Base-by-base conservation (phyloP, 2,888 invertebrate genomes). In the Dione juno region DNA sequence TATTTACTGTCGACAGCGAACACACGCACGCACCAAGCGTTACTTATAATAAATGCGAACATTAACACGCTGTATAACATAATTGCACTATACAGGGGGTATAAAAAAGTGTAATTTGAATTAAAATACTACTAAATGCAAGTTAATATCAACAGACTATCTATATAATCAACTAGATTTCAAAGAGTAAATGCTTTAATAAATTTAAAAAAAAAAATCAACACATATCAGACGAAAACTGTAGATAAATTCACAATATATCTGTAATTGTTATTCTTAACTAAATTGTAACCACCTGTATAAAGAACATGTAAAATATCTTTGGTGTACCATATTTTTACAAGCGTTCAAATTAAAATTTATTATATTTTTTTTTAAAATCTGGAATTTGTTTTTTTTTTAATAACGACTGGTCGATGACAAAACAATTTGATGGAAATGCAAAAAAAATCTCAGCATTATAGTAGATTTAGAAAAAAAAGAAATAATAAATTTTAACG, bases 1-100 rank as follows among this genome's bases (percentile, higher is more conserved):
- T 86, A 80, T 77, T 86, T 84, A 86, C 78, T 83, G 82, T 77
- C 75, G 88, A 88, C 88, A 78, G 84, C 83, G 79, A 78, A 78
- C 85, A 79, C 81, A 81, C 82, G 80, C 81, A 78, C 75, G 88
- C 85, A 79, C 78, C 80, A 83, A 84, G 83, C 79, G 79, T 80
- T 81, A 82, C 77, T 58, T 68, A 73, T 68, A 73, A 50, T 69
- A 69, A 73, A 73, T 73, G 71, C 71, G 68, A 67, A 66, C 35
- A 54, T 37, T 48, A 54, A 64, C 69, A 64, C 69, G 69, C 69
- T 69, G 63, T 69, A 69, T 64, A 69, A 58, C 19, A 10, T 19
- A 61, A 61, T 28, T 9, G 16, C 40, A 52, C 53, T 40, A 57
- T 40, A 57, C 57, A 57, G 43, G 1, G 21, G 37, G 50, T 19